Conservation (phyloP, 1,140 invertebrate species). For the Pseudobourletiella spinata region DNA sequence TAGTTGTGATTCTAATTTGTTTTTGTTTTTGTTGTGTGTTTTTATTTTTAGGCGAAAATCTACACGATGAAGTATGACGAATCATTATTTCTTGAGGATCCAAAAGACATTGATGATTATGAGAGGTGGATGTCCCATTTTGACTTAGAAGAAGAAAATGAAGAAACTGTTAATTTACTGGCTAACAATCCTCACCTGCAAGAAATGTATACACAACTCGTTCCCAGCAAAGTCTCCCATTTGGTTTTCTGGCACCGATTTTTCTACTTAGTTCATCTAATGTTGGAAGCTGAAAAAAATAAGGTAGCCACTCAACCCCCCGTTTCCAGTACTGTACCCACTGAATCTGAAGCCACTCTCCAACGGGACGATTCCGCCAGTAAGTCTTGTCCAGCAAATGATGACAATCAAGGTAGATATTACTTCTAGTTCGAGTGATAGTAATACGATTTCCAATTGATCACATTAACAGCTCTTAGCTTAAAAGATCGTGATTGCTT, state of each 20-base stretch:
- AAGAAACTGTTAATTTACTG: constrained; percentile 19
- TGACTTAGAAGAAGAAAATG: constrained; percentile 29
- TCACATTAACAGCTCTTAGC: no score
- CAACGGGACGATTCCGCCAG: no score
- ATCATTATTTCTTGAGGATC: constrained; percentile 24
- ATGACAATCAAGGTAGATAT: no score
- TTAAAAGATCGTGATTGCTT: no score
- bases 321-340: not conserved
- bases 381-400: no score
- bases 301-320: no score
- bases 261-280: constrained; percentile 30
- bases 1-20: no score
- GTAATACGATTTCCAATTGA: no score
- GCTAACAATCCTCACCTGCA: constrained; percentile 28
- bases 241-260: constrained; percentile 34
- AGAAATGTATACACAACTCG: constrained; percentile 28
- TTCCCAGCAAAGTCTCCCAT: constrained; percentile 32
- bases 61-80: constrained; percentile 27
- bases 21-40: no score
- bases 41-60: constrained; percentile 31
- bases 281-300: constrained; percentile 19
- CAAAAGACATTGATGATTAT: constrained; percentile 23
- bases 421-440: no score
- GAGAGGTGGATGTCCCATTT: constrained; percentile 29
- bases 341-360: not conserved